These are phyloP conservation scores for Drosophila neonasuta DNA, from an alignment of 2,888 invertebrate genomes.

Conservation along the genomic window DNA sequence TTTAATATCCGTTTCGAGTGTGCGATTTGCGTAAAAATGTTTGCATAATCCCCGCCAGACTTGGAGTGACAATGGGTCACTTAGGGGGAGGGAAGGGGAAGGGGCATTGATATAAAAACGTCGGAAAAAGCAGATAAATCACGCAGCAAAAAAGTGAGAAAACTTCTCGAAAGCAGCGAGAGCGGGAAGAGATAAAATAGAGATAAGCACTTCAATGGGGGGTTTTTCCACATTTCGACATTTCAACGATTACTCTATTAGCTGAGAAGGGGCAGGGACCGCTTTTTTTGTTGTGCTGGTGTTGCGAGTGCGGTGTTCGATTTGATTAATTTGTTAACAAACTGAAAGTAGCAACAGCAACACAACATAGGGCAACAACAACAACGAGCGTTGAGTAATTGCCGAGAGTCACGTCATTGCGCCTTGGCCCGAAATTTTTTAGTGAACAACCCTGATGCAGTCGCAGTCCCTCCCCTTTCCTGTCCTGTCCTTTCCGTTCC, in stretches of 20 bases:
- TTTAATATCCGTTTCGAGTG: constrained; percentile 75
- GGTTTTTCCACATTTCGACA: constrained; percentile 40
- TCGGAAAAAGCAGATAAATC: constrained; percentile 74
- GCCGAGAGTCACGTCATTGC: constrained; percentile 72
- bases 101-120: constrained; percentile 57
- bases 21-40: constrained; percentile 65
- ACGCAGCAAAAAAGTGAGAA: constrained; percentile 70
- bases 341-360: constrained; percentile 79
- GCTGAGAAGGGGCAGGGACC: constrained; percentile 9
- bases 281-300: constrained; percentile 3
- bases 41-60: constrained; percentile 62
- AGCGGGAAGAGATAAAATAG: constrained; percentile 32
- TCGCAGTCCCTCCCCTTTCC: background rate
- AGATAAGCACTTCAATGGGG: constrained; percentile 47
- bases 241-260: constrained; percentile 73
- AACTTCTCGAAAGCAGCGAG: constrained; percentile 49
- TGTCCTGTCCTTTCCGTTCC: background rate
- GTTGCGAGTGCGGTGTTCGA: constrained; percentile 58
- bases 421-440: constrained; percentile 31
- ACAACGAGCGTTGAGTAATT: constrained; percentile 71
- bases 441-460: constrained; percentile 39
- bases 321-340: constrained; percentile 82
- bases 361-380: constrained; percentile 13
- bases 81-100: constrained; percentile 1
- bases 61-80: constrained; percentile 1